These are phyloP conservation scores for Lerema accius DNA, from an alignment of 1,140 invertebrate genomes.

Conservation along the genomic window DNA sequence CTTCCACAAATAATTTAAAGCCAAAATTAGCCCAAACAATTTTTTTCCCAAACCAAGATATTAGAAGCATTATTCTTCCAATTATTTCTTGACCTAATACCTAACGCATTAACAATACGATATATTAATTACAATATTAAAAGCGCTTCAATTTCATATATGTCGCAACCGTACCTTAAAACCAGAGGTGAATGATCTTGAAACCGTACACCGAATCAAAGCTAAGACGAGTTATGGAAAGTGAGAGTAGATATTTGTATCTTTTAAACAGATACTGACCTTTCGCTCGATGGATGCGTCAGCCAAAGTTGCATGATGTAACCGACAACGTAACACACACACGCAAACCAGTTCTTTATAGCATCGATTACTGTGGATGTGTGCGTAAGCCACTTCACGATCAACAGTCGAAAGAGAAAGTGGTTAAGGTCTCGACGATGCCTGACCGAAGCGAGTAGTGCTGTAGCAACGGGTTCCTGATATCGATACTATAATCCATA, in stretches of 20 bases:
- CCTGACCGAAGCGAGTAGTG: constrained; percentile 43
- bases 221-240: constrained; percentile 65
- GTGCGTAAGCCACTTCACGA: constrained; percentile 48
- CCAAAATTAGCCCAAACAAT: no score
- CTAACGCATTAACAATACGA: neutral
- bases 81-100: constrained; percentile 7
- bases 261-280: constrained; percentile 75
- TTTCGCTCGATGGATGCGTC: constrained; percentile 75
- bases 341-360: constrained; percentile 42
- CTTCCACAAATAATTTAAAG: no score
- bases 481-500: constrained; percentile 43
- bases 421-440: constrained; percentile 61
- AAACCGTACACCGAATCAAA: constrained; percentile 51
- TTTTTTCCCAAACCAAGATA: neutral
- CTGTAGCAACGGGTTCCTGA: constrained; percentile 29
- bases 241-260: constrained; percentile 58
- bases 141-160: neutral
- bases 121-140: constrained; percentile 4
- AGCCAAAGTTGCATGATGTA: constrained; percentile 74
- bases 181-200: constrained; percentile 59
- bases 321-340: constrained; percentile 51
- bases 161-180: constrained; percentile 23
- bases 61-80: neutral
- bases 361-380: constrained; percentile 40
- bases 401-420: constrained; percentile 75